Percentiles rank a stretch among this genome's conserved stretches.
phyloP scores from a whole-genome alignment of 1,140 invertebrate species.

The Drosophila kohkoa region DNA sequence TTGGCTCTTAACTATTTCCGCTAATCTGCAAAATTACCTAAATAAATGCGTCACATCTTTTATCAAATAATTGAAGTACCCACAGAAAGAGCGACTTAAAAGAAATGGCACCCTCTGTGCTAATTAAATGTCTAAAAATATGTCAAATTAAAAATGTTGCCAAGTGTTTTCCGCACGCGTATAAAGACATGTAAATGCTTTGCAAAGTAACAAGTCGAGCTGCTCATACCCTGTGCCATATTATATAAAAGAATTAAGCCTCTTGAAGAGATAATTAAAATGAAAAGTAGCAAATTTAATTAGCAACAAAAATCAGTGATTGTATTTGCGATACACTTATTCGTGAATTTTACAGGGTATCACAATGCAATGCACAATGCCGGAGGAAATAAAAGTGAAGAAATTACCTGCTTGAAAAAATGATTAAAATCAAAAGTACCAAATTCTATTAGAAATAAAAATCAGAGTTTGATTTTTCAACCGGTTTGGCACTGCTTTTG shows the following conservation, averaged over 20 bases:
- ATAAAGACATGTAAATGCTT: constrained; percentile 30
- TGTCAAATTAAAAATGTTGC: constrained; percentile 36
- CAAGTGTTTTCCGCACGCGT: constrained; percentile 1
- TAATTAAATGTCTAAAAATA: constrained; percentile 64
- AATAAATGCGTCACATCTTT: background rate
- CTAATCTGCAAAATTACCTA: background rate
- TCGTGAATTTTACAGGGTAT: too few species aligned
- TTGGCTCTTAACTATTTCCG: background rate
- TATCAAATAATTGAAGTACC: constrained; percentile 6
- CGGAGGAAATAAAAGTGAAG: too few species aligned
- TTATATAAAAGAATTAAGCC: background rate
- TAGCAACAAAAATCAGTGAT: background rate
- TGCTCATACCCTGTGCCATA: constrained; percentile 8
- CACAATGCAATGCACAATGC: too few species aligned
- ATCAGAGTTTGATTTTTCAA: too few species aligned
- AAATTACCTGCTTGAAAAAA: too few species aligned
- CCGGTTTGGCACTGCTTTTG: too few species aligned
- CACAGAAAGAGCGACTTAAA: background rate
- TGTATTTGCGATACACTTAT: too few species aligned
- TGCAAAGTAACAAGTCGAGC: background rate
- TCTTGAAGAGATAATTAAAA: background rate
- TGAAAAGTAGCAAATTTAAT: background rate
- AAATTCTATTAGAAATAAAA: too few species aligned
- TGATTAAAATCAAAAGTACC: too few species aligned
- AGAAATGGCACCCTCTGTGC: background rate